Conservation (phyloP, 2,888 invertebrate species). For the Rugalucina vietnamica region DNA sequence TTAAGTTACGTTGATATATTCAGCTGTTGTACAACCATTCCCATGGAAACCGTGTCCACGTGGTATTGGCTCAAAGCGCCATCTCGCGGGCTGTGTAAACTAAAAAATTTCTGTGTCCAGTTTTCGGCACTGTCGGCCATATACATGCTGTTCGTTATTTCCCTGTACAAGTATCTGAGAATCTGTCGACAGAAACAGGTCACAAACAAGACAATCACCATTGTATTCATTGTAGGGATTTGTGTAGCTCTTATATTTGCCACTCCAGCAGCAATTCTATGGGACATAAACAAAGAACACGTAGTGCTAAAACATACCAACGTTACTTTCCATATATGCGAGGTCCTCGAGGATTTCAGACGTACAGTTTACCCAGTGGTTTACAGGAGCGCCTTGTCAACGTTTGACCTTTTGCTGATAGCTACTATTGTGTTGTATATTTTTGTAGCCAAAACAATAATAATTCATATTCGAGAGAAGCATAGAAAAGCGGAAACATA, state of each 20-base stretch:
- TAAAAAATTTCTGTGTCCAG: background rate
- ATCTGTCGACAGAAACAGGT: background rate
- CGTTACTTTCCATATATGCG: no score
- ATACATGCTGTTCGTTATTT: background rate
- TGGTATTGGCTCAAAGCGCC: background rate
- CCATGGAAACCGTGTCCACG: background rate
- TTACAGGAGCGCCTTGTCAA: no score
- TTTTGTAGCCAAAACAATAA: no score
- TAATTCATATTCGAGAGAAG: no score
- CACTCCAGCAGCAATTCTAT: background rate
- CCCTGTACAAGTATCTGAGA: background rate
- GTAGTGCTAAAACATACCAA: no score
- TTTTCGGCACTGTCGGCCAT: background rate
- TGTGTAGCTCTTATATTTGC: background rate
- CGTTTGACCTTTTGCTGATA: no score
- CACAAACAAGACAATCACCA: background rate
- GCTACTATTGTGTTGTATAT: no score
- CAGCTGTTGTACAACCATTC: background rate
- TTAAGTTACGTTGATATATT: background rate
- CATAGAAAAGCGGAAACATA: no score
- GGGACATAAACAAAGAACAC: background rate
- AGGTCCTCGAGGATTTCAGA: no score
- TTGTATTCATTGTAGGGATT: background rate
- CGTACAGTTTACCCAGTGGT: no score
- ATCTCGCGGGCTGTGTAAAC: background rate